Evolutionary conservation across 2,888 invertebrate species (phyloP), one percentile per base, ranked within the genome.

Genomic region (Cataglyphis albicans): DNA sequence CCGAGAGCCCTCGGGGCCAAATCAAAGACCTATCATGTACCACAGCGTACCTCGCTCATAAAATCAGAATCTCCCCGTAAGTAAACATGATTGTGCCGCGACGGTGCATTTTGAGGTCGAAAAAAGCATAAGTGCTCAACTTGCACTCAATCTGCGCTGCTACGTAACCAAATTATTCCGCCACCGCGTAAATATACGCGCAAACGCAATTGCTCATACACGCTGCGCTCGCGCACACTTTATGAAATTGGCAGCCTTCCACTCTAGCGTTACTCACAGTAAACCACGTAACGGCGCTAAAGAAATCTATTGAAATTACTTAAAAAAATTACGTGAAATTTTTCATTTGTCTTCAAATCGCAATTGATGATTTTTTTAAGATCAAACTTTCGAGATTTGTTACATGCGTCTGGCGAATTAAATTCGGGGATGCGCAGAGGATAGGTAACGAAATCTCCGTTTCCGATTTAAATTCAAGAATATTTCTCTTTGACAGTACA

Each of bases 1-100:
- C 52, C 48, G 59, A 64, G 65, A 25, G 35, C 35, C 74, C 83
- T 63, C 61, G 64, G 29, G 72, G 57, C 52, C 70, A 83, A 87
- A 85, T 83, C 83, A 81, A 65, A 83, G 74, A 82, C 85, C 78
- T 68, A 70, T 67, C 65, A 68, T 65, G 44, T 65, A 81, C 68
- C 81, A 68, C 63, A 63, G 86, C 35, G 44, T n/a, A n/a, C n/a
- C n/a, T 80, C 70, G 78, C 59, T 70, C 70, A 80, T 70, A 70
- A 70, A 80, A 70, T 80, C 70, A 59, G 59, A 41, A 25, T 59
- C 35, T 44, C 59, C n/a, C n/a, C 32, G 3, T 4, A 44, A 44
- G 70, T 35, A 35, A 80, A 59, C 25, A 44, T 32, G 70, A 59
- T 35, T 78, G 78, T 78, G 78, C 75, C 52, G 57, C 32, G 35